Base-by-base conservation (phyloP, 2,888 invertebrate genomes). In the Galerucella nymphaeae region DNA sequence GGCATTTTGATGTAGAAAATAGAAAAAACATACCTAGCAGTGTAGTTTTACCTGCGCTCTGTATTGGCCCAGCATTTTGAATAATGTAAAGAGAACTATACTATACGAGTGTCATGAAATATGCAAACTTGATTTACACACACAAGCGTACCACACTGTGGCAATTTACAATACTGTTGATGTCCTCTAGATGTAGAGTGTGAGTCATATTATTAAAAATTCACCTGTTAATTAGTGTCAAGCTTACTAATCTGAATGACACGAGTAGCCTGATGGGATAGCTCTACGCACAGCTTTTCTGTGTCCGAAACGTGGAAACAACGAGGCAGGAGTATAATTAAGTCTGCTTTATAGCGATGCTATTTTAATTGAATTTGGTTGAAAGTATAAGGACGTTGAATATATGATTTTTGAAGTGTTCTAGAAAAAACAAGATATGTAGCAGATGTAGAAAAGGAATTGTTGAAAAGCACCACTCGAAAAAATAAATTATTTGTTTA, bases 91-190 rank as follows among this genome's bases (percentile, higher is more conserved):
- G 45, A 63, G 76, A 75, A 77, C 75, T 75, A 77, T 76, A 77
- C 75, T 75, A 77, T 76, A 76, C 76, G 50, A 45, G 57, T 30
- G 57, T 64, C 63, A 70, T 70, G 63, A 79, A 79, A 79, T 80
- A 80, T 80, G 79, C 75, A 80, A 81, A 81, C 80, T 80, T 81
- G 81, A 81, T 81, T 81, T 80, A 81, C 80, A 81, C 79, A 81
- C 80, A 81, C 79, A 75, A 77, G 74, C 78, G 70, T 74, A 65
- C 65, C 72, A 73, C 75, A 75, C 75, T 64, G 69, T 65, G 72
- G 76, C 74, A 76, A 76, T 78, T 76, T 75, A 75, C 70, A 59
- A 64, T 64, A 59, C 55, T 58, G 61, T 61, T 23, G 16, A 59
- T 61, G 67, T 67, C 67, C 59, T 67, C 61, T 13, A 67, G 50